Evolutionary conservation across 2,797 vertebrate species (phyloP), one percentile per base, ranked within the genome.

Genomic region (Sebastes itinus): DNA sequence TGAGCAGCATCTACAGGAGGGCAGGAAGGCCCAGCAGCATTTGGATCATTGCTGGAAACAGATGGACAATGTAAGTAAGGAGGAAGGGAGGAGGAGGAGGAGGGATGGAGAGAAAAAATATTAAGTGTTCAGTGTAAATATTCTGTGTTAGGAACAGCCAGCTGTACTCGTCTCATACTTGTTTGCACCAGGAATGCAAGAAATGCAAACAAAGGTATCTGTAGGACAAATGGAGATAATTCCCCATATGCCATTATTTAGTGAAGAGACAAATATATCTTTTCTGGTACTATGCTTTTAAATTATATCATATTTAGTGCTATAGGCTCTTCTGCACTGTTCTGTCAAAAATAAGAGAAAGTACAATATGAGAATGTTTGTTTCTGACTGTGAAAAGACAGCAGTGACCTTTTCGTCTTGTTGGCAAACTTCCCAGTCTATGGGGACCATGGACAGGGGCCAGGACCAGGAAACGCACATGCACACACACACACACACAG

Each of bases 1-100:
- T 65, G 83, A 71, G 75, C 90, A 99, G 99, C 98, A 99, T 94
- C 97, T 99, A 88, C 98, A 99, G 87, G 98, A 99, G 93, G 98
- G 98, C 58, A 96, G 99, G 85, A 99, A 99, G 94, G 96, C 99
- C 77, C 98, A 99, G 86, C 99, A 99, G 75, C 97, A 96, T 95
- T 95, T 99, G 94, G 99, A 99, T 82, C 97, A 98, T 86, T 98
- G 97, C 94, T 98, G 97, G 97, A 99, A 99, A 92, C 98, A 98
- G 95, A 99, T 99, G 98, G 98, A 99, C 95, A 99, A 97, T 82
- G 98, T 99, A 93, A 98, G 98, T 97, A 82, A 58, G 69, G 69
- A 73, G 22, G 32, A 18, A 22, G 9, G 35, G 49, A 46, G 56
- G 42, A 46, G 5, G 12, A 38, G 59, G 56, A 82, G 58, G 79